Evolutionary conservation across 2,797 vertebrate species (phyloP), one percentile per base, ranked within the genome.

Genomic region (Tarsius wallacei): DNA sequence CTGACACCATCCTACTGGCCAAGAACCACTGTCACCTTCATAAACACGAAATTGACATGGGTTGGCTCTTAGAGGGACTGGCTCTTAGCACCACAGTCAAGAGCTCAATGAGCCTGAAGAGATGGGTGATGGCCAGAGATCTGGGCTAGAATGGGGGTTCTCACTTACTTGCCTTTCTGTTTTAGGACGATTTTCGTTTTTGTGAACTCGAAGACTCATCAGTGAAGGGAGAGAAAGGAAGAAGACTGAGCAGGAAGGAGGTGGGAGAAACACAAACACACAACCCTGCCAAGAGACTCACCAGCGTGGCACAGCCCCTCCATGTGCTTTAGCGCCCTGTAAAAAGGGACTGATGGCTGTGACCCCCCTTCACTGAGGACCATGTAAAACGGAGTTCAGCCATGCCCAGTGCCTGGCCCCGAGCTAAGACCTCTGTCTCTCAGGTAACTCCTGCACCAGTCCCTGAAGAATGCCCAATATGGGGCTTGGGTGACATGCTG

Each of bases 301-400:
- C 0, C 0, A 10, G 13, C 31, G 5, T 1, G 36, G n/a, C 42
- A 1, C 0, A 0, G 36, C 13, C 1, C 55, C 13, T 64, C 7
- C 51, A 51, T 64, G 24, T 13, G 0, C 68, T 70, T 49, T 33
- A 1, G 14, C 4, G 47, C 36, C 31, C 64, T 76, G 22, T 36
- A 42, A 36, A 49, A 36, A 0, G 5, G 19, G n/a, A 59, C 36
- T 26, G 53, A 33, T 17, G 93, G n/a, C 10, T 16, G 7, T 5
- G 49, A 36, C n/a, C 19, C 31, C 26, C 47, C 10, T 5, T 55
- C 31, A 10, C 36, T 2, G 13, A 68, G 42, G 16, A 33, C 33
- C 2, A 2, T 0, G 8, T 26, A 3, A 14, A 33, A 7, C 10
- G 2, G 22, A 73, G 78, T 21, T 5, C 33, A 71, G 22, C 31